phyloP scores from a whole-genome alignment of 2,113 vertebrate species.

The Otus sunia region DNA sequence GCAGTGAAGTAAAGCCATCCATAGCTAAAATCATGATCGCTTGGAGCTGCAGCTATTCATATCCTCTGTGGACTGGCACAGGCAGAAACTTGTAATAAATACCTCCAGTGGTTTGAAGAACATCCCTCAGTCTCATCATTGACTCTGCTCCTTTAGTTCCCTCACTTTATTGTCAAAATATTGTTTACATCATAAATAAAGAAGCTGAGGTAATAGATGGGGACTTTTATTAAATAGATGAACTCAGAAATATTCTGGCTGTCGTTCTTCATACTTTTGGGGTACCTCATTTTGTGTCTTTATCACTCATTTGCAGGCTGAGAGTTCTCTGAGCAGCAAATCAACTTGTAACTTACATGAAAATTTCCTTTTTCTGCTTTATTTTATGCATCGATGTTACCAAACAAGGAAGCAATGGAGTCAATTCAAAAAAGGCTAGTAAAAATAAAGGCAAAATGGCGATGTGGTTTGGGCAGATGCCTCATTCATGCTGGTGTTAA shows the following conservation, averaged over 20 bases:
- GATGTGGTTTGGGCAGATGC: background rate
- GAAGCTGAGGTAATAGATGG: background rate
- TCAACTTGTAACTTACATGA: background rate
- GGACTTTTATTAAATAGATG: background rate
- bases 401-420: background rate
- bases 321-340: background rate
- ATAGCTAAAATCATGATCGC: background rate
- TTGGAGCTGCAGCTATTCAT: background rate
- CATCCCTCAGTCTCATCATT: background rate
- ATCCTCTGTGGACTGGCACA: background rate
- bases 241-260: background rate
- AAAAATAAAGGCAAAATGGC: background rate
- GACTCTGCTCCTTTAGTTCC: background rate
- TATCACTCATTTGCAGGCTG: background rate
- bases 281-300: background rate
- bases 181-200: background rate
- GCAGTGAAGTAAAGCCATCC: background rate
- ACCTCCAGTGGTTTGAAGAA: background rate
- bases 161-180: background rate
- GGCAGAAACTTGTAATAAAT: background rate
- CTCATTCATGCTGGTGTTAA: background rate
- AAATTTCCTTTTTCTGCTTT: background rate
- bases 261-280: background rate
- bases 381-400: background rate
- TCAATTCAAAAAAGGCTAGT: background rate